A percentile compares a stretch with the other conserved stretches of the same genome.
phyloP scores from a whole-genome alignment of 2,888 invertebrate species.

The Cenopis cana region DNA sequence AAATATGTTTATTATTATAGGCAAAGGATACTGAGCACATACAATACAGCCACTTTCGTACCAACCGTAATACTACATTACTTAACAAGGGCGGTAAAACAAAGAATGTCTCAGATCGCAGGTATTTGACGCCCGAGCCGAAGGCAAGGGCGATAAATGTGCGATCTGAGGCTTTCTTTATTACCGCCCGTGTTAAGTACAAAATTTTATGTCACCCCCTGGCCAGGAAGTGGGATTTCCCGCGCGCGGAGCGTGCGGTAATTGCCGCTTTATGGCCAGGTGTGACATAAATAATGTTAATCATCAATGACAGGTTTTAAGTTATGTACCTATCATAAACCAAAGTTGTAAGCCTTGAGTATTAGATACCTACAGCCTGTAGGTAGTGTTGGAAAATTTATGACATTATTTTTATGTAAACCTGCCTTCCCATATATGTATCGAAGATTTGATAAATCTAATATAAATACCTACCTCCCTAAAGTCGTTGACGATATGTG shows the following conservation, averaged over 20 bases:
- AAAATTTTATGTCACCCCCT: too few relatives aligned
- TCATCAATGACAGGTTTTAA: background rate
- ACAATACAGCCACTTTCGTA: background rate
- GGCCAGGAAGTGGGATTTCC: too few relatives aligned
- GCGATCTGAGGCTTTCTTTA: too few relatives aligned
- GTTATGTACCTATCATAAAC: background rate
- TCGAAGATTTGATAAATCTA: background rate
- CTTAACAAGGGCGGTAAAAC: too few relatives aligned
- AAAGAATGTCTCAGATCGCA: too few relatives aligned
- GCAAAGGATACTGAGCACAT: background rate
- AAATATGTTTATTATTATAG: background rate
- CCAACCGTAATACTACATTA: background rate
- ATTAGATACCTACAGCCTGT: background rate
- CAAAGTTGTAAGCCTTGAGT: conserved; percentile 1
- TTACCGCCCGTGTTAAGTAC: too few relatives aligned
- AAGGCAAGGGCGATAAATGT: too few relatives aligned
- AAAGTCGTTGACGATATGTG: background rate
- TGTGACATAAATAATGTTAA: too few relatives aligned
- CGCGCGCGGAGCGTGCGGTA: too few relatives aligned
- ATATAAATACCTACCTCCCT: too few relatives aligned
- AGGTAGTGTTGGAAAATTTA: background rate
- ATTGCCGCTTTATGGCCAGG: too few relatives aligned
- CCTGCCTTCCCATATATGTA: background rate
- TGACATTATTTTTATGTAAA: background rate
- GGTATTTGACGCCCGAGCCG: too few relatives aligned